Percentiles rank a stretch among this genome's conserved stretches.
phyloP scores from a whole-genome alignment of 2,888 invertebrate species.

The Patella depressa region DNA sequence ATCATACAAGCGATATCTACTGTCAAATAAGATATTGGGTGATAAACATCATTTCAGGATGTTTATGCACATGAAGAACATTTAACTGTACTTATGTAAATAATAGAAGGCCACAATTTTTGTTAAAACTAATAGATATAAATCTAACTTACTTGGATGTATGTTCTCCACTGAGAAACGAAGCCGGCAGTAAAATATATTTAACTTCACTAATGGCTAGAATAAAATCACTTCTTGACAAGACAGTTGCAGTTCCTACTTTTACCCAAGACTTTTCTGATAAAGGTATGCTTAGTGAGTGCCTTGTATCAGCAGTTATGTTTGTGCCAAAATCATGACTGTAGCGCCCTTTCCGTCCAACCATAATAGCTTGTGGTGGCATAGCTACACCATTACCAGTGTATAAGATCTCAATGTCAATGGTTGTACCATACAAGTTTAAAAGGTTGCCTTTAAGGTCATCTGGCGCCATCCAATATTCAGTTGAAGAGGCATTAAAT shows the following conservation, averaged over 20 bases:
- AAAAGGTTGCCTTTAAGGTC: conserved; percentile 36
- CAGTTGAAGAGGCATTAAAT: not conserved
- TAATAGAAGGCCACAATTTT: too few species aligned
- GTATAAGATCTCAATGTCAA: conserved; percentile 22
- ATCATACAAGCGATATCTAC: too few species aligned
- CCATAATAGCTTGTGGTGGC: conserved; percentile 24
- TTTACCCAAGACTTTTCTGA: conserved; percentile 23
- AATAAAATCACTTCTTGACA: conserved; percentile 79
- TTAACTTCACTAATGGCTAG: conserved; percentile 83
- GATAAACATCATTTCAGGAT: too few species aligned
- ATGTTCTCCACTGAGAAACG: conserved; percentile 21
- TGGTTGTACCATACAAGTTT: conserved; percentile 37
- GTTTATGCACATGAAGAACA: too few species aligned
- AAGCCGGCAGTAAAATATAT: conserved; percentile 76
- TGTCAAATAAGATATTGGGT: too few species aligned
- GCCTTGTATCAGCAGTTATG: not conserved
- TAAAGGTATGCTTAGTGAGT: conserved; percentile 4
- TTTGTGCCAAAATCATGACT: conserved; percentile 7
- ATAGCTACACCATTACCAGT: conserved; percentile 1
- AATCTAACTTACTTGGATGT: conserved; percentile 26
- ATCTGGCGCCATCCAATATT: conserved; percentile 24
- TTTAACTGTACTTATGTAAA: too few species aligned
- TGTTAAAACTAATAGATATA: not conserved
- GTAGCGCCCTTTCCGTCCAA: conserved; percentile 17
- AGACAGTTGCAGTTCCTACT: conserved; percentile 69